A percentile compares a stretch with the other conserved stretches of the same genome.
Conservation (phyloP, 2,113 vertebrate genomes). For the Hydrolagus affinis region DNA sequence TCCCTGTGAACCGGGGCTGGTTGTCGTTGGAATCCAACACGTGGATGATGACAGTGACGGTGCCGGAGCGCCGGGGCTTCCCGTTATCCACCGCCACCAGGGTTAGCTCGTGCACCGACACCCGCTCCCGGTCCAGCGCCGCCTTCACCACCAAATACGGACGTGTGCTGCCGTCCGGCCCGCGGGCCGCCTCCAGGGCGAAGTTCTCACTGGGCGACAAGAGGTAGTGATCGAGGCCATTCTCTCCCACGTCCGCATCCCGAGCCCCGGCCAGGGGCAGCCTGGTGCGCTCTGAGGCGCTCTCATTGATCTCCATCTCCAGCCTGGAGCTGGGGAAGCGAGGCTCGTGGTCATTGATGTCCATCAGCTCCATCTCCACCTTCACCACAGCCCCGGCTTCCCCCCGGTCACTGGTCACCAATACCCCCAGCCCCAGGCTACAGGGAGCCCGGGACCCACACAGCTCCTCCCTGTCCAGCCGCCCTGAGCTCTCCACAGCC, state of each 20-base stretch:
- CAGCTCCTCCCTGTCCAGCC: slow-evolving; percentile 77
- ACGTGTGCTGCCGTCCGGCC: slow-evolving; percentile 62
- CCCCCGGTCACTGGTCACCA: slow-evolving; percentile 43
- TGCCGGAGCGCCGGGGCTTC: slow-evolving; percentile 70
- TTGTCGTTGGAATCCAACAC: slow-evolving; percentile 89
- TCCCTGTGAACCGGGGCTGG: slow-evolving; percentile 74
- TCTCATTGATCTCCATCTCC: slow-evolving; percentile 86
- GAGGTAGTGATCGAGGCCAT: slow-evolving; percentile 64
- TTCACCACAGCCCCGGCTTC: slow-evolving; percentile 55
- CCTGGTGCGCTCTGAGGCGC: slow-evolving; percentile 59
- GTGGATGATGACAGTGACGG: slow-evolving; percentile 64
- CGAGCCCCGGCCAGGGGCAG: slow-evolving; percentile 76
- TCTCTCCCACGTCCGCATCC: slow-evolving; percentile 69
- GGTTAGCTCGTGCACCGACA: slow-evolving; percentile 64
- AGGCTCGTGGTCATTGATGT: slow-evolving; percentile 79
- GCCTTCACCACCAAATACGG: slow-evolving; percentile 73
- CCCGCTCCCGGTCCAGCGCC: slow-evolving; percentile 75
- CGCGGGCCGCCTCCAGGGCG: slow-evolving; percentile 61
- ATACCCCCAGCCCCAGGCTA: slow-evolving; percentile 71
- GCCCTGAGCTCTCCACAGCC: slow-evolving; percentile 59
- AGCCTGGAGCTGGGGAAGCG: slow-evolving; percentile 62
- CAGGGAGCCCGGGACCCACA: slow-evolving; percentile 70
- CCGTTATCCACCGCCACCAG: slow-evolving; percentile 76
- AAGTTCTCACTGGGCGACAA: slow-evolving; percentile 77
- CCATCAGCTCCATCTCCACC: slow-evolving; percentile 72